Conservation (phyloP, 2,888 invertebrate genomes). For the Melanargia galathea region DNA sequence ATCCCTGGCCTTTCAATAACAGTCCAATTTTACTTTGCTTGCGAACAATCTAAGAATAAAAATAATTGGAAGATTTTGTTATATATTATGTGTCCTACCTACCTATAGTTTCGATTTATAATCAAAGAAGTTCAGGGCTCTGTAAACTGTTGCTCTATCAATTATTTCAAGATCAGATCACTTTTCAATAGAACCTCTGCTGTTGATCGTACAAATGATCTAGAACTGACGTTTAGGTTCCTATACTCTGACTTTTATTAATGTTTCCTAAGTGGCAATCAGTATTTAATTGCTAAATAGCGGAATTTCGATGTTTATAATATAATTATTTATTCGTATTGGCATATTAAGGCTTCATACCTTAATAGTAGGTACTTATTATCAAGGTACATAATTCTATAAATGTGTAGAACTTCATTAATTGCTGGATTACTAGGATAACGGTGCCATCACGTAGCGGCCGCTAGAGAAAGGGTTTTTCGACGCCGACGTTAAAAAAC, state of each 20-base stretch:
- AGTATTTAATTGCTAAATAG: conserved; percentile 52
- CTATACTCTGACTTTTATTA: conserved; percentile 72
- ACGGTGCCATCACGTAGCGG: too few species aligned
- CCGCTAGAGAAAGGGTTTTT: too few species aligned
- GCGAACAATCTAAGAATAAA: neutral
- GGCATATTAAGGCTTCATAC: neutral
- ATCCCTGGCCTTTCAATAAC: neutral
- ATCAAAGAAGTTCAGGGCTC: too few species aligned
- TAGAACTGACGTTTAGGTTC: conserved; percentile 77
- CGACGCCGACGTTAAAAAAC: too few species aligned
- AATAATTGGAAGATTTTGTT: neutral
- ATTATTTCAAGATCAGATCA: too few species aligned
- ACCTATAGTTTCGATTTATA: too few species aligned
- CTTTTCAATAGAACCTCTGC: conserved; percentile 6
- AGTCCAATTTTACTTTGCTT: neutral
- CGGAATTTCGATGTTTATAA: conserved; percentile 43
- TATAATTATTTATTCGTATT: neutral
- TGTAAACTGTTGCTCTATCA: too few species aligned
- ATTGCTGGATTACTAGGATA: too few species aligned
- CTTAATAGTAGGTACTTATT: neutral
- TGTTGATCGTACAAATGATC: conserved; percentile 52
- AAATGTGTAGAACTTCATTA: too few species aligned
- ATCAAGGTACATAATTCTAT: too few species aligned
- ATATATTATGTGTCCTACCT: too few species aligned
- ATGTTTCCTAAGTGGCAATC: conserved; percentile 51